Evolutionary conservation across 2,113 vertebrate species (phyloP), one percentile per base, ranked within the genome.

Genomic region (Colossoma macropomum): DNA sequence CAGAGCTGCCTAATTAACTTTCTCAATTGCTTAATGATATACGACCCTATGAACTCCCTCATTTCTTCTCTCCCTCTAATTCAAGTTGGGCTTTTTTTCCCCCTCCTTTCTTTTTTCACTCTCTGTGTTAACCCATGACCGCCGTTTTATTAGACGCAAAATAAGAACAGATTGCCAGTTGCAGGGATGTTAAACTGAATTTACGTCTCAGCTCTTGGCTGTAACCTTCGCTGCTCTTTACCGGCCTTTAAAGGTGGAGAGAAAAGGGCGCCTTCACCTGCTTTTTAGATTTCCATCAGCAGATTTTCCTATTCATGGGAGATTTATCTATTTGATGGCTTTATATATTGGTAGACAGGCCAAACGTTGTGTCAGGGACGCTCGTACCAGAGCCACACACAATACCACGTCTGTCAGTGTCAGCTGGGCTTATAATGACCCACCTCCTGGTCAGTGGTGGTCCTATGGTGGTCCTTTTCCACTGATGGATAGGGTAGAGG

Each of bases 11-110:
- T 94, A 95, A 95, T 95, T 94, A 95, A 94, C 93, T 93, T 94
- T 93, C 93, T 95, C 92, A 93, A 94, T 94, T 94, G 93, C 93
- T 93, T 95, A 95, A 94, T 94, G 93, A 95, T 94, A 94, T 94
- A 94, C 91, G 92, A 95, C 93, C 93, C 92, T 92, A 87, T 94
- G 94, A 94, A 93, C 92, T 93, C 91, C 81, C 82, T 91, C 81
- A 25, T 87, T 91, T 90, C 86, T 89, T 89, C 68, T 70, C 66
- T 76, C 75, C 86, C 82, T 92, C 88, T 92, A 92, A 92, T 92
- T 91, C 89, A 86, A 92, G 87, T 90, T 88, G 86, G 71, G 5
- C 87, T 88, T 85, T 91, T 87, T 91, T 92, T 90, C 87, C 5
- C 23, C 34, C 76, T 60, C 41, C 4, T 87, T 88, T 86, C 41